Percentiles rank a stretch among this genome's conserved stretches.
Evolutionary conservation across 2,113 vertebrate species (phyloP).

Genomic region (Epinephelus lanceolatus): DNA sequence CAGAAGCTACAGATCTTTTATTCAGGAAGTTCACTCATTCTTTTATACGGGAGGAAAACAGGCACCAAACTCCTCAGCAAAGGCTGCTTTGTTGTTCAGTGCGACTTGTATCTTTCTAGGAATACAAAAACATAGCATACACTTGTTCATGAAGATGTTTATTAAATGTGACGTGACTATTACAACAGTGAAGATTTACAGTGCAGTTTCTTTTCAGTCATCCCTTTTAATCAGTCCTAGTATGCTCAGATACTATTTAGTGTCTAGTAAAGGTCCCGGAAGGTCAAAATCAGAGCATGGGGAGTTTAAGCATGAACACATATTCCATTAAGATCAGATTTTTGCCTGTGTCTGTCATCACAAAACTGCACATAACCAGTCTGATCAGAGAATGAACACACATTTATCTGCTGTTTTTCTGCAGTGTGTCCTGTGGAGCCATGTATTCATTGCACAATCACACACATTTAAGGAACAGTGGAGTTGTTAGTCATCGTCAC

Average conservation of each 20-base stretch:
- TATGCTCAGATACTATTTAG: neutral
- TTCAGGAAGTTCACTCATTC: neutral
- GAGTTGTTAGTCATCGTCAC: too few species aligned
- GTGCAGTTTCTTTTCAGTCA: conserved; percentile 33
- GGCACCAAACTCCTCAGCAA: neutral
- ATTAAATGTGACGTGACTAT: conserved; percentile 26
- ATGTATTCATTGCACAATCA: neutral
- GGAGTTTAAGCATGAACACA: neutral
- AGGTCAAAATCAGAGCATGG: neutral
- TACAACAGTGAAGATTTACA: conserved; percentile 27
- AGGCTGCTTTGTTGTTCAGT: neutral
- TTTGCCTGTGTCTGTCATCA: neutral
- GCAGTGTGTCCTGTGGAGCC: neutral
- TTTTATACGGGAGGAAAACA: neutral
- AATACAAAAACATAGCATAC: neutral
- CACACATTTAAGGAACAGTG: neutral
- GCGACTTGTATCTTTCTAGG: too few species aligned
- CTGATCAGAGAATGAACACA: neutral
- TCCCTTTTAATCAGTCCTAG: conserved; percentile 34
- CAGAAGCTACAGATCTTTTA: neutral
- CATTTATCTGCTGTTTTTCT: neutral
- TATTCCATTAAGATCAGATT: neutral
- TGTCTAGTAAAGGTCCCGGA: neutral
- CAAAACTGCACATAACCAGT: neutral
- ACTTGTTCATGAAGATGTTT: conserved; percentile 27